phyloP scores from a whole-genome alignment of 1,140 invertebrate genomes.

The Tribolium madens region DNA sequence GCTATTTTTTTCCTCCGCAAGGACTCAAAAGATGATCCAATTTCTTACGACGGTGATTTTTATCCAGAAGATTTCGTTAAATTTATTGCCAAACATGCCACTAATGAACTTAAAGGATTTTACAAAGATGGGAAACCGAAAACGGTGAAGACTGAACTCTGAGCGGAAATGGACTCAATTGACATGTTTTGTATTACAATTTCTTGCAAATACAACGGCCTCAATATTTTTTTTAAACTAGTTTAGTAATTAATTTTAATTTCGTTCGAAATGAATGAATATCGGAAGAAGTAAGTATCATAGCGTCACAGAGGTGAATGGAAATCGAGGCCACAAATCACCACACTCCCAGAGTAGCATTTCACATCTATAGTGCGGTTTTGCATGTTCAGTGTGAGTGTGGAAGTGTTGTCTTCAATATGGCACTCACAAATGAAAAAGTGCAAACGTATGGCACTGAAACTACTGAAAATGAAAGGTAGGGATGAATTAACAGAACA shows the following conservation, averaged over 20 bases:
- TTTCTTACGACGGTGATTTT: constrained; percentile 86
- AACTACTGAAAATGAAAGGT: not conserved
- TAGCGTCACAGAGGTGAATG: constrained; percentile 22
- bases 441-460: constrained; percentile 20
- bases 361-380: constrained; percentile 13
- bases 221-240: no score
- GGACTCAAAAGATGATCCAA: constrained; percentile 80
- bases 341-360: not conserved
- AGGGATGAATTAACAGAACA: not conserved
- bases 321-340: constrained; percentile 24
- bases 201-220: no score
- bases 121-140: constrained; percentile 82
- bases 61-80: constrained; percentile 94
- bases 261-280: not conserved
- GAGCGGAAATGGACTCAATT: no score
- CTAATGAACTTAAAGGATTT: constrained; percentile 85
- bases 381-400: constrained; percentile 28
- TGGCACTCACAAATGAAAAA: constrained; percentile 34
- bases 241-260: no score
- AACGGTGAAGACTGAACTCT: not conserved
- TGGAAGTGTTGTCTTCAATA: constrained; percentile 23
- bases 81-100: constrained; percentile 92
- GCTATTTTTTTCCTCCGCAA: constrained; percentile 95
- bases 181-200: no score
- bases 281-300: constrained; percentile 1